Base-by-base conservation (phyloP, 1,140 invertebrate species). In the Galleria mellonella region DNA sequence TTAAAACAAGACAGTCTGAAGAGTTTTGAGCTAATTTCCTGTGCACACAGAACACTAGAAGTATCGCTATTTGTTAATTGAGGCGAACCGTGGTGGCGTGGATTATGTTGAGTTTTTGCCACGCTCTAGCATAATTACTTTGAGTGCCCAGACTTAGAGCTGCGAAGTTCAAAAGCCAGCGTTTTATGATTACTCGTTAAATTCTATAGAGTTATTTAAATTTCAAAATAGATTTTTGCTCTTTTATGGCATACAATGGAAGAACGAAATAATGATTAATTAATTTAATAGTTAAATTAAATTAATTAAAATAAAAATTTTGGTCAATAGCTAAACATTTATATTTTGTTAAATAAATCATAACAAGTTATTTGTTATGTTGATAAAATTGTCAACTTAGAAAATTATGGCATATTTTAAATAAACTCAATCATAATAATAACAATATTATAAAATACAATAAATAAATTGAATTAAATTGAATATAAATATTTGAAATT, bases 201-300 rank as follows among this genome's bases (percentile, higher is more conserved):
- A 68, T 65, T 72, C 58, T 62, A 65, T 65, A 51, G 37, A 57
- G 51, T 58, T 62, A 61, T 64, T 59, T 65, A 54, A 65, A 62
- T 54, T 60, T 59, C 23, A 37, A 56, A 47, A 47, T 28, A 37
- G 43, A 43, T 40, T 43, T 49, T 44, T 49, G 13, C 27, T 40
- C 37, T 30, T 47, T 53, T 47, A 43, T 53, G 41, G 32, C 42
- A 46, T 17, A 15, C 2, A 13, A 15, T 15, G 14, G 4, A 37
- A 37, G 35, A 15, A 13, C 32, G 32, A 37, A 13, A 10, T 37
- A 37, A 37, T 37, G 35, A 14, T 35, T 35, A 14, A 35, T n/a
- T n/a, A n/a, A n/a, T n/a, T n/a, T n/a, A n/a, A n/a, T n/a, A n/a
- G n/a, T n/a, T n/a, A n/a, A n/a, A n/a, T n/a, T n/a, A n/a, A n/a